Base-by-base conservation (phyloP, 92 coral and sea anemone genomes). In the Pocillopora meandrina region DNA sequence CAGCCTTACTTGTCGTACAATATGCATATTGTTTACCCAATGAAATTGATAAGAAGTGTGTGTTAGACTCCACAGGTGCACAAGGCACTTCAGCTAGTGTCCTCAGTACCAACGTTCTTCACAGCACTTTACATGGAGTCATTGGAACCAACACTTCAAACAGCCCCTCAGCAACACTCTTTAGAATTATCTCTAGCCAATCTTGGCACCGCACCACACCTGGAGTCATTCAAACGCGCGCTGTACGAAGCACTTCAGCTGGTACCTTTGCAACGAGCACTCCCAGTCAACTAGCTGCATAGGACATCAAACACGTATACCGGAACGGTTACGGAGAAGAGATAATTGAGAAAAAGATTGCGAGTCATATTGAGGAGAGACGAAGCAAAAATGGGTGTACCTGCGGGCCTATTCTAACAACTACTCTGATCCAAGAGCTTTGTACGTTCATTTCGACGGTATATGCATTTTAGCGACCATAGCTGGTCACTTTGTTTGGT, bases 391-490 rank as follows among this genome's bases (percentile, higher is more conserved):
- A 55, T 70, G 67, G 77, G 67, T 81, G 64, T 68, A 31, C 33
- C 18, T 81, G 15, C 19, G 85, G 77, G 47, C 67, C 31, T 68
- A 76, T 17, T 49, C 31, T 3, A 81, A 81, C 65, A 69, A 1
- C 77, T 19, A 69, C 15, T 76, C 55, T 76, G 67, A 67, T 68
- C 76, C 84, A 21, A 81, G 85, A 67, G 26, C 85, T 57, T 81
- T 81, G 68, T 68, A 68, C 77, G 71, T 70, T 70, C 85, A 65
- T 56, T 81, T 81, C 77, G 65, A 81, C 17, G 76, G 85, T 69
- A 67, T 68, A 21, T n/a, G 77, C 2, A 68, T 68, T 11, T 56
- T 61, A 26, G 85, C 85, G 56, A 56, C 77, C 10, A 68, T 81
- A 55, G 85, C 67, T 55, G n/a, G 68, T 26, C 21, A 66, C 23